Evolutionary conservation across 2,113 vertebrate species (phyloP), one percentile per base, ranked within the genome.

Genomic region (Corythornis vintsioides): DNA sequence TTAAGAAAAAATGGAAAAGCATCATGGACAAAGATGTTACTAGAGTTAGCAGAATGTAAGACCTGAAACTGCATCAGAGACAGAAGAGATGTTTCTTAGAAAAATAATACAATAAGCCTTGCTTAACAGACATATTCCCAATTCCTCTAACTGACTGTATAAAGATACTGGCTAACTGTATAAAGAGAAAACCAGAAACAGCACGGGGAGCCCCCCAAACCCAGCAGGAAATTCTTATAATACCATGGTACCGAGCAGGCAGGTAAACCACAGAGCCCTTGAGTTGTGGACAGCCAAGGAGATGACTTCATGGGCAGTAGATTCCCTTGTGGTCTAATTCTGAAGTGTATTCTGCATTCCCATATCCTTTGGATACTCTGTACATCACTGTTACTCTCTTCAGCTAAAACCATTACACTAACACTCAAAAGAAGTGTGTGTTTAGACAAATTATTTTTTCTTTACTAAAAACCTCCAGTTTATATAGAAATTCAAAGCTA

Each of bases 291-390:
- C 5, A 76, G 38, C 14, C 42, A 43, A 70, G 21, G 18, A 80
- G 29, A 50, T 16, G 4, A 69, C 14, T 83, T 57, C 29, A 61
- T 3, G 7, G 40, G 6, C 33, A 61, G 50, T 16, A 77, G 38
- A 59, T 5, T 61, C 38, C 52, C 56, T 59, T 1, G 0, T 3
- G 2, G 38, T n/a, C 12, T n/a, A 2, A 29, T 65, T 66, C 50
- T 83, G 9, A 66, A 48, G 21, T 28, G 10, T 47, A 72, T 22
- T 81, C 25, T 43, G 6, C 63, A 78, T 35, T 15, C 4, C 35
- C 48, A n/a, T n/a, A n/a, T 91, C 55, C 42, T 50, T 3, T 48
- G 35, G 29, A 88, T n/a, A 43, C 8, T 56, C 25, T 7, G 9
- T 26, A 43, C 3, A 21, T 19, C 50, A 60, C 42, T 40, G n/a